Conservation (phyloP, 2,113 vertebrate genomes). For the Pygoscelis adeliae region DNA sequence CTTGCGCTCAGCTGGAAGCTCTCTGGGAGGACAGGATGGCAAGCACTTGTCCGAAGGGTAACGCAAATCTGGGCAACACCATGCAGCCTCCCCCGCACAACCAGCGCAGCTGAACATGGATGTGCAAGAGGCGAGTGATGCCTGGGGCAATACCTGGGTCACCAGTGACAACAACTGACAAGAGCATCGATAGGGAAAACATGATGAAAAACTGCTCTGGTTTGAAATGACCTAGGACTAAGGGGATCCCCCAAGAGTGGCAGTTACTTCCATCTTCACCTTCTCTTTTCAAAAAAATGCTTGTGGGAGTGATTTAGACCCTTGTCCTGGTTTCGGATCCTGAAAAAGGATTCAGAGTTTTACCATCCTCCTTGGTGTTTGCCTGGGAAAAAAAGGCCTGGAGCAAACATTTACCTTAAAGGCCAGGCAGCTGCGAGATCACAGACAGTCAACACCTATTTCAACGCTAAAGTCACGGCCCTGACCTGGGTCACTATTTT, state of each 20-base stretch:
- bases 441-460: neutral
- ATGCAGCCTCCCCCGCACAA: neutral
- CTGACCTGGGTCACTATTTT: neutral
- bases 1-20: neutral
- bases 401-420: neutral
- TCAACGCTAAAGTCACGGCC: neutral
- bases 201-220: neutral
- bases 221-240: neutral
- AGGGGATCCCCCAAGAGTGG: neutral
- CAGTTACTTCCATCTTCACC: neutral
- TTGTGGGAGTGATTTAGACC: neutral
- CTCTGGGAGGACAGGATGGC: neutral
- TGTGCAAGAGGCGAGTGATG: neutral
- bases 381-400: neutral
- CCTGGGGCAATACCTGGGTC: neutral
- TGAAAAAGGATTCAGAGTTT: neutral
- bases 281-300: neutral
- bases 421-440: neutral
- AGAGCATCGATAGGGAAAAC: neutral
- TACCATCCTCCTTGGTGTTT: neutral
- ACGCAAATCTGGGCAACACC: neutral
- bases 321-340: too few species aligned
- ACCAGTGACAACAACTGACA: neutral
- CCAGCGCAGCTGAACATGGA: neutral
- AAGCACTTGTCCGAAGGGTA: neutral